Conservation (phyloP, 2,888 invertebrate species). For the Andrena bicolor region DNA sequence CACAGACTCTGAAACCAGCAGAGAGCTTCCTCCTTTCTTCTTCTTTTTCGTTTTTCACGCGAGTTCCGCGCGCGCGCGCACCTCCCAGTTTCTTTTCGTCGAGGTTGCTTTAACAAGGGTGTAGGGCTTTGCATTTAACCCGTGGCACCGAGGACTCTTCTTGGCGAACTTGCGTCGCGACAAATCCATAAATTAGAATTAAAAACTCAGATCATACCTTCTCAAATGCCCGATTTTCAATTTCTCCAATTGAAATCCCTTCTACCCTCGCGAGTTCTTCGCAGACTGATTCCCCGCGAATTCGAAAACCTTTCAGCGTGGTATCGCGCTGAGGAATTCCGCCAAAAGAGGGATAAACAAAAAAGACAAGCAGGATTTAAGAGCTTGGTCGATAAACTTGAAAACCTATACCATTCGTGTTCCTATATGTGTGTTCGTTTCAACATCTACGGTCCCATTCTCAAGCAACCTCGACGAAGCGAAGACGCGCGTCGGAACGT, state of each 20-base stretch:
- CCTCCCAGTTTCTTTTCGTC: background rate
- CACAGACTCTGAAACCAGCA: constrained; percentile 46
- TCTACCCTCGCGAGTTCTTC: too few relatives aligned
- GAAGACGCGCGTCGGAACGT: constrained; percentile 19
- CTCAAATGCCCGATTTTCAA: background rate
- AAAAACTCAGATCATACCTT: background rate
- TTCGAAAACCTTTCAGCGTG: background rate
- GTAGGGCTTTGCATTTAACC: constrained; percentile 5
- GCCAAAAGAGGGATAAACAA: background rate
- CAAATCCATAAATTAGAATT: background rate
- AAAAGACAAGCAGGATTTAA: background rate
- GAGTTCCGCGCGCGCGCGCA: constrained; percentile 7
- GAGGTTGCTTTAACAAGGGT: constrained; percentile 14
- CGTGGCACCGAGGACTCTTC: background rate
- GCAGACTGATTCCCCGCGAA: background rate
- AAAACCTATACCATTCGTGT: background rate
- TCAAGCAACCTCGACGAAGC: constrained; percentile 1
- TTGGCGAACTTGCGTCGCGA: background rate
- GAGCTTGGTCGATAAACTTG: background rate
- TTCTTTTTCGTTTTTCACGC: constrained; percentile 18
- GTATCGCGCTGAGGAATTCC: background rate
- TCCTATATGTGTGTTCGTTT: constrained; percentile 1
- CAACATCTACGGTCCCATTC: constrained; percentile 7
- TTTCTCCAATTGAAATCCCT: background rate
- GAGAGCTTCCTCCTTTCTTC: constrained; percentile 40